Evolutionary conservation across 1,140 invertebrate genomes (phyloP), one percentile per base, ranked within the genome.

Genomic region (Cyclargus thomasi): DNA sequence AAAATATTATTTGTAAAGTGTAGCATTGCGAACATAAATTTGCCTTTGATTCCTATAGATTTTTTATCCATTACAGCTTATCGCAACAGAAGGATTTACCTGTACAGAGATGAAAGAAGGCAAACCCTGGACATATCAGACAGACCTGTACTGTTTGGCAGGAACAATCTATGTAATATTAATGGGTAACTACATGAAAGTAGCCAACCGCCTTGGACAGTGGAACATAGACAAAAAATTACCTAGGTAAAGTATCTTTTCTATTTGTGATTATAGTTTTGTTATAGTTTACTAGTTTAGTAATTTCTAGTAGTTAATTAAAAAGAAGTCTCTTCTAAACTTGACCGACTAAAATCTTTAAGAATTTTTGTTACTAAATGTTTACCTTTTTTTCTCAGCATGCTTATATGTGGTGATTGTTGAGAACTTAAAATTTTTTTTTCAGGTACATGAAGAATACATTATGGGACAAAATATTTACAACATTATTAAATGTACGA

Each of bases 51-150:
- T 29, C 29, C 53, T 35, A 62, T 67, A 62, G 47, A 29, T 70
- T 11, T 62, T 68, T 64, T 65, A 70, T 71, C 16, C 63, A 53
- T 87, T 88, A 16, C 82, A 93, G 84, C 85, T 94, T 68, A 94
- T 95, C 62, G 92, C 92, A 65, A 96, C 96, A 8, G 93, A 95
- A 79, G 94, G 93, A 39, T 96, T 97, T 77, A 94, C 94, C 36
- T 97, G 96, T 79, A 95, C 94, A 68, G 96, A 97, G 91, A 97
- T 97, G 96, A 93, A 94, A 76, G 96, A 96, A 70, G 92, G 94
- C 53, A 93, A 94, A 77, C 95, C 96, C 2, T 99, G 97, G 97
- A 97, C 95, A 35, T 98, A 97, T 86, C 97, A 98, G 91, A 96
- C 96, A 39, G 97, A 98, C 91, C 90, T 97, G 71, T 98, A 95